phyloP scores from a whole-genome alignment of 2,113 vertebrate species.

The Rhadina sibilatrix region DNA sequence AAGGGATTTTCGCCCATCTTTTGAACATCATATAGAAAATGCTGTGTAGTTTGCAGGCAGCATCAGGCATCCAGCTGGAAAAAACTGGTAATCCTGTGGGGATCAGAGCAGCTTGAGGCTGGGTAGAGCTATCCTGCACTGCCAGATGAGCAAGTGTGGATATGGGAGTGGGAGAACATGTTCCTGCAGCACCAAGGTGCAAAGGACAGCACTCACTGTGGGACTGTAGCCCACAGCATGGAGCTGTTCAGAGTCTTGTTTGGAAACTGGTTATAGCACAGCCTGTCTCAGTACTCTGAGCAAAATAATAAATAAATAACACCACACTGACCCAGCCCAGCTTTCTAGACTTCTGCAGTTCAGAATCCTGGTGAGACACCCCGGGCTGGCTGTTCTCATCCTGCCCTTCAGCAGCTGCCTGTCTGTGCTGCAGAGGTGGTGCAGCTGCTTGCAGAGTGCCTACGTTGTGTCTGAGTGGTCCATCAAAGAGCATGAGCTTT shows the following conservation, averaged over 20 bases:
- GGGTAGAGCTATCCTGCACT: neutral
- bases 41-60: neutral
- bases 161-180: accelerated
- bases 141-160: neutral
- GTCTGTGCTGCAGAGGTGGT: neutral
- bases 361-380: neutral
- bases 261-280: neutral
- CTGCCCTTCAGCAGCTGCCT: neutral
- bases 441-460: neutral
- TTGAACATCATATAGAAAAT: neutral
- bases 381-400: neutral
- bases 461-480: accelerated
- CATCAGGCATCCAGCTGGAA: neutral
- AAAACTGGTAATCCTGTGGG: neutral
- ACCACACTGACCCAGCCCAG: neutral
- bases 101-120: neutral
- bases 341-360: neutral
- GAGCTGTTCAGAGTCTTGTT: neutral
- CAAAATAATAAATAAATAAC: neutral
- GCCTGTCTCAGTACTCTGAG: neutral
- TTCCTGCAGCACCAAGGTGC: neutral
- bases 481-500: neutral
- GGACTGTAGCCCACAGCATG: neutral
- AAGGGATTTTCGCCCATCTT: neutral
- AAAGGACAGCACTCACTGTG: neutral